These are phyloP conservation scores for Lerema accius DNA, from an alignment of 1,140 invertebrate species.

Conservation along the genomic window DNA sequence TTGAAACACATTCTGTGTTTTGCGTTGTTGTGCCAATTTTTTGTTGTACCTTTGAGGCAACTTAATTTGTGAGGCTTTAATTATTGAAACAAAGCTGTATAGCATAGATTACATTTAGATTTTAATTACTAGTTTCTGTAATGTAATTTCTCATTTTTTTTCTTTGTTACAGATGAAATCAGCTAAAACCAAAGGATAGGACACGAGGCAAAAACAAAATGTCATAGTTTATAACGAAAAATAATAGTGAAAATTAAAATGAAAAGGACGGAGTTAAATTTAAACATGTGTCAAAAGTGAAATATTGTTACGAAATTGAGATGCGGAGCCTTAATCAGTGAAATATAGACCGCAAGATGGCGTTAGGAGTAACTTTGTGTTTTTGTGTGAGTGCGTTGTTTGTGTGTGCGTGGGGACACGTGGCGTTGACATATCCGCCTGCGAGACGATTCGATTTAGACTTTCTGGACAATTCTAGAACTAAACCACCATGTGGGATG, in stretches of 20 bases:
- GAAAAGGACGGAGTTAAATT: slow-evolving; percentile 17
- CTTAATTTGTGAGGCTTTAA: too few relatives aligned
- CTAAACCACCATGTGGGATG: slow-evolving; percentile 96
- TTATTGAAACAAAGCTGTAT: too few relatives aligned
- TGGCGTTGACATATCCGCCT: slow-evolving; percentile 93
- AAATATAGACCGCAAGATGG: slow-evolving; percentile 53
- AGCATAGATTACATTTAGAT: too few relatives aligned
- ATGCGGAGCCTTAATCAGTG: slow-evolving; percentile 30
- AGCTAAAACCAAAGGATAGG: neutral
- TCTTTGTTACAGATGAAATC: slow-evolving; percentile 11
- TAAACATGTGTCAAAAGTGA: slow-evolving; percentile 7
- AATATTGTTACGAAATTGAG: slow-evolving; percentile 18
- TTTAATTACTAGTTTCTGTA: too few relatives aligned
- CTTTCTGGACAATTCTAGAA: slow-evolving; percentile 96
- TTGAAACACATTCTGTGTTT: too few relatives aligned
- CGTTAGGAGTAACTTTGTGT: slow-evolving; percentile 51
- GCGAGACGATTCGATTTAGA: slow-evolving; percentile 95
- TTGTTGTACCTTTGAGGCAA: too few relatives aligned
- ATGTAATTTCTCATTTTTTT: too few relatives aligned
- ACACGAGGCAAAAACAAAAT: slow-evolving; percentile 14
- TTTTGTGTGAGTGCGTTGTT: slow-evolving; percentile 50
- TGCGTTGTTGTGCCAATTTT: too few relatives aligned
- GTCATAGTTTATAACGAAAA: slow-evolving; percentile 10
- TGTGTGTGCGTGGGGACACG: slow-evolving; percentile 84
- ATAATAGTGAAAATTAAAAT: slow-evolving; percentile 11